Evolutionary conservation across 2,113 vertebrate genomes (phyloP).

Genomic region (Bujurquina vittata): DNA sequence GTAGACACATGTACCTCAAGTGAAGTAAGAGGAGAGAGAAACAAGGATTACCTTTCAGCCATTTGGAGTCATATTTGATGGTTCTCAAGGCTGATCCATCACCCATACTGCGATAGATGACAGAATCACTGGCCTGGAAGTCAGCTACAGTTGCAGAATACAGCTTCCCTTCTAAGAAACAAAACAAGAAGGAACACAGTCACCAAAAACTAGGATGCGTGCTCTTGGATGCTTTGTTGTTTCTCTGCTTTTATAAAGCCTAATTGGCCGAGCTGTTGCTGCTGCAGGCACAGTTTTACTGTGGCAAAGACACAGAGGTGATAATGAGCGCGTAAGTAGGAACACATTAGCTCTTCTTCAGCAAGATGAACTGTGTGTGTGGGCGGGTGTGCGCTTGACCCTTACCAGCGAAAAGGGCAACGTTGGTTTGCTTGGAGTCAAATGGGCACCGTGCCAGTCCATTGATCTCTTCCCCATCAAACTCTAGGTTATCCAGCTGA

Average conservation of each 20-base stretch:
- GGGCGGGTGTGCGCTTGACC: slow-evolving; percentile 56
- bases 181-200: slow-evolving; percentile 9
- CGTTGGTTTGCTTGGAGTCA: slow-evolving; percentile 99
- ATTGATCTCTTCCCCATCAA: slow-evolving; percentile 98
- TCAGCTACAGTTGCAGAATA: slow-evolving; percentile 98
- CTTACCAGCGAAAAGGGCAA: slow-evolving; percentile 98
- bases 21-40: neutral
- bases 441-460: slow-evolving; percentile 98
- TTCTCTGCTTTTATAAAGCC: slow-evolving; percentile 43
- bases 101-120: slow-evolving; percentile 99
- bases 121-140: slow-evolving; percentile 98
- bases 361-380: slow-evolving; percentile 26
- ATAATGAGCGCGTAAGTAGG: slow-evolving; percentile 65
- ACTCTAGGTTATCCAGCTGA: slow-evolving; percentile 97
- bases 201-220: slow-evolving; percentile 2
- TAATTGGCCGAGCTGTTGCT: slow-evolving; percentile 63
- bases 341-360: slow-evolving; percentile 52
- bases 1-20: slow-evolving; percentile 25
- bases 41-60: slow-evolving; percentile 93
- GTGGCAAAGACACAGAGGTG: slow-evolving; percentile 60
- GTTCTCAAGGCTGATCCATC: slow-evolving; percentile 96
- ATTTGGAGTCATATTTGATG: slow-evolving; percentile 99
- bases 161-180: slow-evolving; percentile 90
- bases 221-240: slow-evolving; percentile 24
- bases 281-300: slow-evolving; percentile 61